Evolutionary conservation across 2,888 invertebrate genomes (phyloP).

Genomic region (Tribolium freemani): DNA sequence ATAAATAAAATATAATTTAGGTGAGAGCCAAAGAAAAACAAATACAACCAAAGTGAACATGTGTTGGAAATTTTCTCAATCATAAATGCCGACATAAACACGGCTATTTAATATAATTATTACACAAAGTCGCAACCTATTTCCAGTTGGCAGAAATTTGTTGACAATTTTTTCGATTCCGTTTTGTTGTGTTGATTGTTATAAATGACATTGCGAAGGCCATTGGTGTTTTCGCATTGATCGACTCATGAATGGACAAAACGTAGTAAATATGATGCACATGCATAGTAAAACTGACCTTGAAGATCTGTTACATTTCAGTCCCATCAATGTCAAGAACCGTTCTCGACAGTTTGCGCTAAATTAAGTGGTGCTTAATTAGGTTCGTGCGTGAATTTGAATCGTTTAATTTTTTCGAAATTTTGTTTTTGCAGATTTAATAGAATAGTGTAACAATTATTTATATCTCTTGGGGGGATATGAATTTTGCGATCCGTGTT

Average conservation of each 20-base stretch:
- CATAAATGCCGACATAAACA: slow-evolving; percentile 17
- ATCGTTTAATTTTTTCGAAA: not conserved
- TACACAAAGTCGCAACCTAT: not conserved
- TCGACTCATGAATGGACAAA: slow-evolving; percentile 33
- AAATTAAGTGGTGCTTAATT: slow-evolving; percentile 41
- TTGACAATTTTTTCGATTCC: not conserved
- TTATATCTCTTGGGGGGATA: not conserved
- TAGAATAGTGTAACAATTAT: no score
- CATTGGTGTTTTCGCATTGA: slow-evolving; percentile 26
- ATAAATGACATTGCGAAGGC: slow-evolving; percentile 15
- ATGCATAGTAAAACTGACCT: slow-evolving; percentile 53
- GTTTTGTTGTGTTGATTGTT: slow-evolving; percentile 9
- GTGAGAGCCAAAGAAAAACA: slow-evolving; percentile 17
- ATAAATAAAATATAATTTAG: slow-evolving; percentile 8
- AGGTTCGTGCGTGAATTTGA: not conserved
- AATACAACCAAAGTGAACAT: slow-evolving; percentile 6
- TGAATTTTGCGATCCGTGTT: slow-evolving; percentile 17
- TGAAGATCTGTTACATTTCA: slow-evolving; percentile 49
- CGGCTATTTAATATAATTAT: slow-evolving; percentile 15
- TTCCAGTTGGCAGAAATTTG: not conserved
- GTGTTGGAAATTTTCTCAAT: slow-evolving; percentile 24
- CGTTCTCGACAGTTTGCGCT: slow-evolving; percentile 44
- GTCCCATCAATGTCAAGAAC: slow-evolving; percentile 49
- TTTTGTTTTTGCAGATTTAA: not conserved
- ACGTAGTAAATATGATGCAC: slow-evolving; percentile 52